phyloP scores from a whole-genome alignment of 2,888 invertebrate genomes.

The Fragum fragum region DNA sequence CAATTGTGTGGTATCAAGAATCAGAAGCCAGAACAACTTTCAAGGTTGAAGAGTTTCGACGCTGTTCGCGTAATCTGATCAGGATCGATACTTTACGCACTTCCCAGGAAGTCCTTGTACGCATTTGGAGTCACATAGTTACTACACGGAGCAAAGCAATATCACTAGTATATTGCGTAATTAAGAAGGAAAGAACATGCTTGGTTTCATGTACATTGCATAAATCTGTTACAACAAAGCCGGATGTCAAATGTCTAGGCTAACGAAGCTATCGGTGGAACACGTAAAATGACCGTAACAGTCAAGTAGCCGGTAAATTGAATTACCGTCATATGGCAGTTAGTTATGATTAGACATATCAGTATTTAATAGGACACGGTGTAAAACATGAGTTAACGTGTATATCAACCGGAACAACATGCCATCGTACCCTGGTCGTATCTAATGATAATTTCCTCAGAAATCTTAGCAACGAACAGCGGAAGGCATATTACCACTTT shows the following conservation, averaged over 20 bases:
- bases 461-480: no score
- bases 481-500: no score
- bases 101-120: no score
- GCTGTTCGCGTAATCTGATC: no score
- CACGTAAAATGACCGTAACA: slow-evolving; percentile 27
- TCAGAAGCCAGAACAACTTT: no score
- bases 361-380: slow-evolving; percentile 9
- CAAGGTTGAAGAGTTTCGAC: no score
- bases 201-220: slow-evolving; percentile 3
- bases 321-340: slow-evolving; percentile 8
- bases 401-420: slow-evolving; percentile 21
- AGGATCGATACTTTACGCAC: no score
- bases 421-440: background rate
- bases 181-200: no score
- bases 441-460: background rate
- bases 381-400: slow-evolving; percentile 28
- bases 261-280: background rate
- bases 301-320: slow-evolving; percentile 21
- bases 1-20: no score
- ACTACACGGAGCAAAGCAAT: no score
- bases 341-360: slow-evolving; percentile 20
- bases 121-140: no score
- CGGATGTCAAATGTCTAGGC: slow-evolving; percentile 2
- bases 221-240: slow-evolving; percentile 4
- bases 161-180: no score